Evolutionary conservation across 2,888 invertebrate species (phyloP), one percentile per base, ranked within the genome.

Genomic region (Ormyrus thymus): DNA sequence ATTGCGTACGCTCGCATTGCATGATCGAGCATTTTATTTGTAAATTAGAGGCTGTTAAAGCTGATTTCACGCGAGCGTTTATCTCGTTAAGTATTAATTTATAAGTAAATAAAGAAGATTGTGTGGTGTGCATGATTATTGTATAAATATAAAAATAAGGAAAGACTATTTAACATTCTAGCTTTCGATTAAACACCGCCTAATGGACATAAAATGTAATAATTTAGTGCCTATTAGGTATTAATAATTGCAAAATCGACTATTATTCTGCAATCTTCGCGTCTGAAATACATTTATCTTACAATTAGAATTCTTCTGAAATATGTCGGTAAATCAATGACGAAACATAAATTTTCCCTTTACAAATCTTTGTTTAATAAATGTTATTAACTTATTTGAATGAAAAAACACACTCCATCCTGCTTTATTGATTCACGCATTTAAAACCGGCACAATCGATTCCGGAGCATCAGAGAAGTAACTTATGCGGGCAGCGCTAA

Each of bases 401-500:
- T 7, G 1, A 58, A 15, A 7, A 7, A 11, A 65, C 48, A 29
- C 45, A 48, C 50, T 50, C n/a, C 55, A 10, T 51, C 15, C 5
- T 13, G 43, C 7, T 29, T 11, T 58, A 29, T 45, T 7, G 6
- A 43, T 11, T 15, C 58, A n/a, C 15, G n/a, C 51, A 46, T 46
- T 43, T 56, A 11, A 15, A 45, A 55, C 11, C n/a, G 9, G 15
- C 51, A 11, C 11, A 29, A 45, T 50, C 51, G n/a, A 62, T n/a
- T 43, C n/a, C 55, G 29, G 7, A 8, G n/a, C 51, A 66, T 66
- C 7, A 11, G 11, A 8, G 13, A 11, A 2, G 15, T 56, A 29
- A n/a, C 58, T 29, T 29, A 74, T 74, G 74, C 74, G 74, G 74
- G 74, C 66, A 51, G 50, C 45, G 59, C 62, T 59, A 50, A 74